Evolutionary conservation across 2,113 vertebrate genomes (phyloP).

Genomic region (Pionites leucogaster): DNA sequence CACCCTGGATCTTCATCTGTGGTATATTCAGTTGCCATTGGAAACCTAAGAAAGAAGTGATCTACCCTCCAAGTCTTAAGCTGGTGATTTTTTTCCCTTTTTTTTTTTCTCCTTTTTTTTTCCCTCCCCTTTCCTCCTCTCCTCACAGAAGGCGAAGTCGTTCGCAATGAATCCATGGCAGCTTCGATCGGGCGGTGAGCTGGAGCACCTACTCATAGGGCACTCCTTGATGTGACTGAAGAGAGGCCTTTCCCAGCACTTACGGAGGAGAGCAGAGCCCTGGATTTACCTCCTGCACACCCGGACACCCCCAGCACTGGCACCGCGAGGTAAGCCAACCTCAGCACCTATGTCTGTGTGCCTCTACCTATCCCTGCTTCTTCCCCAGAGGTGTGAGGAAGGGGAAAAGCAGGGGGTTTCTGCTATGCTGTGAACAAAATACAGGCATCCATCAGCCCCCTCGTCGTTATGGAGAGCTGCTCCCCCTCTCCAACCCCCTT

Average conservation of each 20-base stretch:
- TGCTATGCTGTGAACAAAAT: neutral
- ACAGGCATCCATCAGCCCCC: neutral
- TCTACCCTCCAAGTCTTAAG: slow-evolving; percentile 81
- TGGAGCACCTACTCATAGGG: slow-evolving; percentile 53
- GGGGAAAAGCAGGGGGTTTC: neutral
- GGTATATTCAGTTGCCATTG: slow-evolving; percentile 84
- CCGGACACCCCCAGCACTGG: neutral
- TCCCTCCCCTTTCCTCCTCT: slow-evolving; percentile 57
- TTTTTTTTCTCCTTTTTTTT: neutral
- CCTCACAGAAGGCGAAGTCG: slow-evolving; percentile 70
- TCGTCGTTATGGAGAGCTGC: neutral
- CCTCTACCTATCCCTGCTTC: neutral
- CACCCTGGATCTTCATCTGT: slow-evolving; percentile 77
- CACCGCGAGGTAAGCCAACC: slow-evolving; percentile 45
- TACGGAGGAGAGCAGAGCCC: neutral
- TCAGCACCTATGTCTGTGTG: neutral
- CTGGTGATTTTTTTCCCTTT: slow-evolving; percentile 40
- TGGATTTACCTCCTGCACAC: slow-evolving; percentile 27
- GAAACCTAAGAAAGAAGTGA: slow-evolving; percentile 86
- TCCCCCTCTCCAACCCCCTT: neutral
- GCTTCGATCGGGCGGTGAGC: slow-evolving; percentile 52
- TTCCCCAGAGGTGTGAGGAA: slow-evolving; percentile 21
- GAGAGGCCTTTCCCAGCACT: slow-evolving; percentile 39
- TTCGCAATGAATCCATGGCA: slow-evolving; percentile 68
- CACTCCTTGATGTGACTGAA: slow-evolving; percentile 61